Base-by-base conservation (phyloP, 2,113 vertebrate species). In the Embiotoca jacksoni region DNA sequence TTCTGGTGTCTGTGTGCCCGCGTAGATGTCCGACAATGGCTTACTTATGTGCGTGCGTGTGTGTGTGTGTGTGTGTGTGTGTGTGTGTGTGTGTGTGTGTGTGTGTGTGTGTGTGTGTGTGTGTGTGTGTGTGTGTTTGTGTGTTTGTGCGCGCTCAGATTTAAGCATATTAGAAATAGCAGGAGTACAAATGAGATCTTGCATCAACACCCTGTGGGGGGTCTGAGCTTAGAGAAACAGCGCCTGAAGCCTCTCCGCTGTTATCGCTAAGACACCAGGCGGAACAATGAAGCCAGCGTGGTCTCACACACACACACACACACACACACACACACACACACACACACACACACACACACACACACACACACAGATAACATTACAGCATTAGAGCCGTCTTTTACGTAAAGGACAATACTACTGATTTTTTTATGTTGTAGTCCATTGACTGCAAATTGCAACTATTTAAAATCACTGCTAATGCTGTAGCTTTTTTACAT, bases 121-220 rank as follows among this genome's bases (percentile, higher is more conserved):
- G 57, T 63, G 68, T 66, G 68, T 58, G 46, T 57, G 39, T 57
- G 54, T 37, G 41, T 61, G 46, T 36, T 52, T 15, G 54, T 49
- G 68, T 32, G 59, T 62, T 44, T 10, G 55, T 33, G 61, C 13
- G 31, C 30, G 69, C 55, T 71, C 56, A 39, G 75, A 84, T 85
- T 75, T 85, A 85, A 91, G 78, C 53, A 64, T 75, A 80, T 89
- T 78, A 86, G 81, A 83, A 86, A 77, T 68, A 84, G 74, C 72
- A 57, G 54, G 60, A 72, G 77, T 66, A 78, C 84, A 86, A 92
- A 92, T 89, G 81, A 87, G 84, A 82, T 91, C 81, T 64, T 85
- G 30, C 86, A 88, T 88, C 82, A 75, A 78, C 81, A 75, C 84
- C 75, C 89, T n/a, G 81, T 78, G 80, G 89, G 91, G 81, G 84